phyloP scores from a whole-genome alignment of 2,797 vertebrate species.

The Cephalopachus bancanus region DNA sequence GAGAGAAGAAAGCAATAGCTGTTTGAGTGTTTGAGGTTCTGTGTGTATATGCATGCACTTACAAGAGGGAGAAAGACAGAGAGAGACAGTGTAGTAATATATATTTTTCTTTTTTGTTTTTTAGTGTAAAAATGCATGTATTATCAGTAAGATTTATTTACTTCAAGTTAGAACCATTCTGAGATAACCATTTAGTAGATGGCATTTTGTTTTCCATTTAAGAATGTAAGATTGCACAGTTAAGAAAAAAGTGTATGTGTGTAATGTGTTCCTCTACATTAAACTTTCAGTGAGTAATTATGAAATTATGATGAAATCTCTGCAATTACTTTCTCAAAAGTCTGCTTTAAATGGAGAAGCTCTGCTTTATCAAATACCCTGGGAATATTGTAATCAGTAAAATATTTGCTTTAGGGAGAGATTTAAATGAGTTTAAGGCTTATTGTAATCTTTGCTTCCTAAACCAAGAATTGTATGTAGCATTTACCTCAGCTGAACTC shows the following conservation, averaged over 20 bases:
- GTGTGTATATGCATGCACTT: no score
- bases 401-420: conserved; percentile 25
- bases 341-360: background rate
- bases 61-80: background rate
- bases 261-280: background rate
- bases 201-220: background rate
- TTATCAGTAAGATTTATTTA: background rate
- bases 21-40: background rate
- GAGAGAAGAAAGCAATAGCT: background rate
- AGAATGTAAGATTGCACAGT: background rate
- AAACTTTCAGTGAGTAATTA: conserved; percentile 1
- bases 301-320: conserved; percentile 36
- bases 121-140: background rate
- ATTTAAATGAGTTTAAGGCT: conserved; percentile 36
- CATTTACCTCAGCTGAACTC: background rate
- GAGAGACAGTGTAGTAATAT: background rate
- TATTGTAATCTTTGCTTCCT: background rate
- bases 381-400: background rate
- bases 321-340: conserved; percentile 42
- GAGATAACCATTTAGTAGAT: background rate
- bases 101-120: background rate
- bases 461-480: background rate
- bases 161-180: background rate
- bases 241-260: background rate
- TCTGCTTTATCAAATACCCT: conserved; percentile 46